These are phyloP conservation scores for Amphibalanus amphitrite DNA, from an alignment of 1,140 invertebrate species.

Conservation along the genomic window DNA sequence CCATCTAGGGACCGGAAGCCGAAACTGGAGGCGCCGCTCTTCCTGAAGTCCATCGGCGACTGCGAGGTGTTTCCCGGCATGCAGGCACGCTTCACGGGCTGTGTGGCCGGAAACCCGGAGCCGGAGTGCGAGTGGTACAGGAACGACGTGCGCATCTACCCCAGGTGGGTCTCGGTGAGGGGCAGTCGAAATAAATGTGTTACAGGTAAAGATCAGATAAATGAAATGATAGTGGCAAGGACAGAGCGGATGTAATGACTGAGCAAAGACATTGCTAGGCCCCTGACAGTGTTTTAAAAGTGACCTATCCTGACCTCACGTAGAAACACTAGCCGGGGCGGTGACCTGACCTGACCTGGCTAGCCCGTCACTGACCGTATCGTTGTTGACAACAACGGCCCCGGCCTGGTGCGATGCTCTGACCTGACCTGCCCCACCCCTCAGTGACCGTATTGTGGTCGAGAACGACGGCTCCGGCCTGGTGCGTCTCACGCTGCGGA, in stretches of 20 bases:
- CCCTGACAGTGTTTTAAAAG: no score
- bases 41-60: constrained; percentile 75
- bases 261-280: no score
- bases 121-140: constrained; percentile 65
- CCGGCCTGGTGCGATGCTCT: no score
- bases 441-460: constrained; percentile 60
- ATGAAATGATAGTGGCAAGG: no score
- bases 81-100: constrained; percentile 79
- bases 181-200: no score
- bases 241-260: no score
- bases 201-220: no score
- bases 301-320: no score
- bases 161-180: constrained; percentile 11
- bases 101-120: constrained; percentile 62
- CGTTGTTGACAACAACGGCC: no score
- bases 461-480: constrained; percentile 63
- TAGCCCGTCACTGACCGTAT: no score
- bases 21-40: constrained; percentile 50
- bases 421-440: neutral
- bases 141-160: constrained; percentile 15
- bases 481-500: constrained; percentile 46
- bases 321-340: no score
- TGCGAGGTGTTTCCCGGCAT: constrained; percentile 70
- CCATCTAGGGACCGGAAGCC: neutral
- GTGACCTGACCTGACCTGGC: neutral